A percentile compares a stretch with the other conserved stretches of the same genome.
These are phyloP conservation scores for Ethmia dodecea DNA, from an alignment of 2,888 invertebrate species.

Conservation along the genomic window DNA sequence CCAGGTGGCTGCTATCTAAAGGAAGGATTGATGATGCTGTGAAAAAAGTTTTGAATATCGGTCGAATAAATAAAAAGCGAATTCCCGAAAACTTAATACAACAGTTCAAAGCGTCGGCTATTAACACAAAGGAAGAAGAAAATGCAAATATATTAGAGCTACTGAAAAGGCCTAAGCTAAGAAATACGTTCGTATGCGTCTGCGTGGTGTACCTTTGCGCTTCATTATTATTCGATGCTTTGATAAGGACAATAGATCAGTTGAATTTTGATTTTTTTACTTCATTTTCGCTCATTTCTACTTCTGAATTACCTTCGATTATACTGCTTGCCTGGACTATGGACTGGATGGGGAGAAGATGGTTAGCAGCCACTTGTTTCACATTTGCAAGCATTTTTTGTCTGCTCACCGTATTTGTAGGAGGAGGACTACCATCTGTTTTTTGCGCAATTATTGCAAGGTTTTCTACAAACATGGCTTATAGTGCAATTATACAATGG, in stretches of 20 bases:
- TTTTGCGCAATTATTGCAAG: conserved; percentile 43
- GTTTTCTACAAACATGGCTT: conserved; percentile 45
- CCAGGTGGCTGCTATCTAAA: conserved; percentile 47
- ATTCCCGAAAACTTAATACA: conserved; percentile 39
- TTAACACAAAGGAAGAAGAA: conserved; percentile 26
- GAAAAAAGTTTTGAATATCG: conserved; percentile 37
- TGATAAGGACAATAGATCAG: conserved; percentile 41
- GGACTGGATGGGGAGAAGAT: conserved; percentile 46
- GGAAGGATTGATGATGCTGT: conserved; percentile 45
- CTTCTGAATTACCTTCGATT: conserved; percentile 47
- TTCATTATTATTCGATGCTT: conserved; percentile 40
- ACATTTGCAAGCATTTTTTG: conserved; percentile 33
- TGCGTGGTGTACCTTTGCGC: conserved; percentile 45
- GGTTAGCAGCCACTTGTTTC: conserved; percentile 38
- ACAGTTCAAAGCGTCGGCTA: conserved; percentile 32
- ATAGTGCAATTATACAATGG: conserved; percentile 42
- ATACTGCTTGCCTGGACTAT: conserved; percentile 40
- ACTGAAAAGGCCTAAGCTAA: conserved; percentile 37
- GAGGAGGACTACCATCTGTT: conserved; percentile 34
- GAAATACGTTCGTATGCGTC: conserved; percentile 36
- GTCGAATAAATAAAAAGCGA: conserved; percentile 41
- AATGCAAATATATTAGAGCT: conserved; percentile 34
- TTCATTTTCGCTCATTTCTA: conserved; percentile 47
- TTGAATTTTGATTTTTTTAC: conserved; percentile 45
- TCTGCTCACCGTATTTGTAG: conserved; percentile 33